Percentiles rank a stretch among this genome's conserved stretches.
phyloP scores from a whole-genome alignment of 1,140 invertebrate species.

The Drosophila sulfurigaster region DNA sequence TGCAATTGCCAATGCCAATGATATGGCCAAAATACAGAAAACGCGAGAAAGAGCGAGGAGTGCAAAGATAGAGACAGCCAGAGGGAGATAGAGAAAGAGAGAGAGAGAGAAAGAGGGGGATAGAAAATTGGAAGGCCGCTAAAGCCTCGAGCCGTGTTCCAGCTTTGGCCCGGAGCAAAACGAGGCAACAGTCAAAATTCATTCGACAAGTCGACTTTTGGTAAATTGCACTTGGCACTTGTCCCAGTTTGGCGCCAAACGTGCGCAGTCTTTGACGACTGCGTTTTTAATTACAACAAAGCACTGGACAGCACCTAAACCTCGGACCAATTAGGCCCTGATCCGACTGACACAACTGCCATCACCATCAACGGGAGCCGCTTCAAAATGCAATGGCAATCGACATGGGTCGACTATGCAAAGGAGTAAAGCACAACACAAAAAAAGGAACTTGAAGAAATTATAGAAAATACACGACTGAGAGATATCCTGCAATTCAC shows the following conservation, averaged over 20 bases:
- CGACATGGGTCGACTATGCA: not conserved
- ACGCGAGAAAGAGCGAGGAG: not conserved
- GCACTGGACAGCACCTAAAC: slow-evolving; percentile 39
- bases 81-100: not conserved
- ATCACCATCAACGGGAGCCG: slow-evolving; percentile 13
- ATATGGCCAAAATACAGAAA: slow-evolving; percentile 29
- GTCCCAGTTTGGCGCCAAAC: slow-evolving; percentile 12
- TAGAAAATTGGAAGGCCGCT: not conserved
- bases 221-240: slow-evolving; percentile 38
- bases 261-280: slow-evolving; percentile 50
- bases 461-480: not conserved
- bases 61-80: not conserved
- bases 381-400: slow-evolving; percentile 8
- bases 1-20: slow-evolving; percentile 68
- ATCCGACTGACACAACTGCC: slow-evolving; percentile 32
- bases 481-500: not conserved
- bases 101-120: not conserved
- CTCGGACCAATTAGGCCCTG: slow-evolving; percentile 51
- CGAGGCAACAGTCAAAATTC: slow-evolving; percentile 57
- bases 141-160: slow-evolving; percentile 2
- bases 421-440: slow-evolving; percentile 1
- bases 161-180: slow-evolving; percentile 6
- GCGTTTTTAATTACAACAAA: slow-evolving; percentile 73
- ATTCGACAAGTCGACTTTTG: slow-evolving; percentile 62
- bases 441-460: not conserved